A percentile compares a stretch with the other conserved stretches of the same genome.
phyloP scores from a whole-genome alignment of 1,140 invertebrate genomes.

The Anadara kagoshimensis region DNA sequence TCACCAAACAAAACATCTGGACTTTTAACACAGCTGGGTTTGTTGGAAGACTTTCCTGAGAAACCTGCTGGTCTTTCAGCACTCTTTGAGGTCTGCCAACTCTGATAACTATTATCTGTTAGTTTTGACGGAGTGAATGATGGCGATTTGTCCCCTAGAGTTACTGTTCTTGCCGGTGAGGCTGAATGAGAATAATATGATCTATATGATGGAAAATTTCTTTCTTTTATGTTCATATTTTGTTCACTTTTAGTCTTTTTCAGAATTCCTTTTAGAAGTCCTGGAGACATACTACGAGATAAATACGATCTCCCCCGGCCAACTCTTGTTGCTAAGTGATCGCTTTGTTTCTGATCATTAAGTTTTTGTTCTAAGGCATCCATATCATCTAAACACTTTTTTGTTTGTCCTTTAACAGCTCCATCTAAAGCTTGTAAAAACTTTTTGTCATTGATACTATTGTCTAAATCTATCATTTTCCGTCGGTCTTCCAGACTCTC shows the following conservation, averaged over 20 bases:
- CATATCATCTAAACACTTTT: conserved; percentile 32
- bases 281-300: background rate
- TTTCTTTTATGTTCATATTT: conserved; percentile 48
- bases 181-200: conserved; percentile 22
- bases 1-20: too few species aligned
- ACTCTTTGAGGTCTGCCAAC: too few species aligned
- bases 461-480: background rate
- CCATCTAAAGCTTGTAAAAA: conserved; percentile 49
- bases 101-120: too few species aligned
- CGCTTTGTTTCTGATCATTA: background rate
- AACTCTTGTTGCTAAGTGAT: conserved; percentile 13
- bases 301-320: background rate
- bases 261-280: conserved; percentile 43
- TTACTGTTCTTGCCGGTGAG: conserved; percentile 30
- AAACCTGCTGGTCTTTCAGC: too few species aligned
- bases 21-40: too few species aligned
- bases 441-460: conserved; percentile 33
- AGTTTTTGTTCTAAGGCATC: conserved; percentile 9
- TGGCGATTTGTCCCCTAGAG: conserved; percentile 14
- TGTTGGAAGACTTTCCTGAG: too few species aligned
- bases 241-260: conserved; percentile 54
- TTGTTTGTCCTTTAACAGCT: conserved; percentile 45
- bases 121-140: background rate
- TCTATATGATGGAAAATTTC: conserved; percentile 17
- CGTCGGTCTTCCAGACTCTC: conserved; percentile 1